Conservation (phyloP, 2,888 invertebrate genomes). For the Strigamia transsilvanica region DNA sequence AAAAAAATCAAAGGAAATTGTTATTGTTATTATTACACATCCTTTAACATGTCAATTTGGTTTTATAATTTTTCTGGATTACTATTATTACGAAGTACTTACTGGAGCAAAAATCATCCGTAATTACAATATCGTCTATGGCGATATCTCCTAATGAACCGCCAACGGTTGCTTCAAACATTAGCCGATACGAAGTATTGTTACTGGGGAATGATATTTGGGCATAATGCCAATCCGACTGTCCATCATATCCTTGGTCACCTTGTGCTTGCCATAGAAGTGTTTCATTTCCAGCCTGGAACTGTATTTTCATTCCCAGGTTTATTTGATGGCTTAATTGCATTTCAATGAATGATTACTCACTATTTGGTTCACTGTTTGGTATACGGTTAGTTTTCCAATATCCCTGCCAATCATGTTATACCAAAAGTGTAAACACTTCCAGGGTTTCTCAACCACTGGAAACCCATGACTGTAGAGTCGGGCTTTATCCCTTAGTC, state of each 20-base stretch:
- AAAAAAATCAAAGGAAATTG: too few species aligned
- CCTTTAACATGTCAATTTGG: too few species aligned
- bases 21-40: too few species aligned
- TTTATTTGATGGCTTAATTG: neutral
- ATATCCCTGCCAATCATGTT: neutral
- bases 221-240: neutral
- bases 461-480: neutral
- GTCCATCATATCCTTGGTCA: neutral
- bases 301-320: neutral
- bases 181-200: neutral
- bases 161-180: neutral
- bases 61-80: too few species aligned
- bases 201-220: neutral
- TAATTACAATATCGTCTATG: constrained; percentile 29
- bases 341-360: neutral
- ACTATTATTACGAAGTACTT: neutral
- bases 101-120: neutral
- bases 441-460: neutral
- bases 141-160: neutral
- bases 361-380: too few species aligned
- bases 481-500: neutral
- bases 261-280: neutral
- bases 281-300: too few species aligned
- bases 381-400: neutral
- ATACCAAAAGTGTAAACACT: constrained; percentile 43